Conservation (phyloP, 2,888 invertebrate genomes). For the Molorchus minor region DNA sequence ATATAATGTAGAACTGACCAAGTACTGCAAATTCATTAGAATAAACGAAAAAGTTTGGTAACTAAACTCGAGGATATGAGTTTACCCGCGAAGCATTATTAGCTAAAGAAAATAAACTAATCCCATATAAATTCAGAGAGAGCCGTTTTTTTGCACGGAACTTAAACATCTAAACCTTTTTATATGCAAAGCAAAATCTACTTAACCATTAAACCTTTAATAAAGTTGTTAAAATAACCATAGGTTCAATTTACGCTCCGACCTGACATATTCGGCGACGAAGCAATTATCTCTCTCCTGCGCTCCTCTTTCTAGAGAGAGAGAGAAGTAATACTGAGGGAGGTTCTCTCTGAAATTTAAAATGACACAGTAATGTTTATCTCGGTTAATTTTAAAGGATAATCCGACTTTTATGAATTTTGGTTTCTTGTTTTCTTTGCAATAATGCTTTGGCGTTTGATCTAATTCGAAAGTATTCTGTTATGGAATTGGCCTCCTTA, state of each 20-base stretch:
- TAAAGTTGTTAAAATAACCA: conserved; percentile 51
- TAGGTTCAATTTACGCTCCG: conserved; percentile 45
- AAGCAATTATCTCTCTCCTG: conserved; percentile 40
- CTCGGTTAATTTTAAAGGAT: conserved; percentile 37
- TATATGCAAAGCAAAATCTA: conserved; percentile 50
- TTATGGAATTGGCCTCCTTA: no score
- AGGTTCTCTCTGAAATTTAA: conserved; percentile 30
- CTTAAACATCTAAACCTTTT: conserved; percentile 44
- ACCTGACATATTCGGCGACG: conserved; percentile 40
- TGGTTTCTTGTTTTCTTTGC: not conserved
- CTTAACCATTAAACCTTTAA: conserved; percentile 50
- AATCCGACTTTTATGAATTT: conserved; percentile 36
- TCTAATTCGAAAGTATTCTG: no score
- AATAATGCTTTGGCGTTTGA: no score
- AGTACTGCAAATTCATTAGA: not conserved
- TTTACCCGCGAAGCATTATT: conserved; percentile 5
- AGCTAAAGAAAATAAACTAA: conserved; percentile 33
- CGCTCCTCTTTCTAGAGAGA: conserved; percentile 35
- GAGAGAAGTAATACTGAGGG: conserved; percentile 33
- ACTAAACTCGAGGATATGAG: not conserved
- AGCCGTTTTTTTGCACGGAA: conserved; percentile 27
- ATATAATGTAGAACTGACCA: not conserved
- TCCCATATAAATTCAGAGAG: conserved; percentile 34
- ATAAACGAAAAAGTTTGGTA: conserved; percentile 1
- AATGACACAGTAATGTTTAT: conserved; percentile 40